phyloP scores from a whole-genome alignment of 2,113 vertebrate species.

The Nanorana parkeri region DNA sequence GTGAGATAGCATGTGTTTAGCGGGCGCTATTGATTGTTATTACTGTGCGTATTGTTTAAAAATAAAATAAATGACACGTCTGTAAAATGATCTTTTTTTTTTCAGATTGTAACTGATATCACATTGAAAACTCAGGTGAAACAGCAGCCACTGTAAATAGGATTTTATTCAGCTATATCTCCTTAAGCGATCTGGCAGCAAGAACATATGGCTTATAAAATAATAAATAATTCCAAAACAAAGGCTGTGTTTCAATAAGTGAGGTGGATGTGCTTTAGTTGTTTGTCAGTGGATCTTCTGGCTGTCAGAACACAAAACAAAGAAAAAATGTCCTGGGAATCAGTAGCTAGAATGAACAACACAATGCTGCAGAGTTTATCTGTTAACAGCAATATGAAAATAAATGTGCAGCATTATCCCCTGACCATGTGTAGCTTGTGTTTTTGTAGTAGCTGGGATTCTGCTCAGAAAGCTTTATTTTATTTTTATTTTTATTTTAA shows the following conservation, averaged over 20 bases:
- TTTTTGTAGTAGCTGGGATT: too few species aligned
- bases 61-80: constrained; percentile 37
- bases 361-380: too few species aligned
- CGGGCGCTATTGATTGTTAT: constrained; percentile 33
- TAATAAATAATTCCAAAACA: background rate
- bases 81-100: constrained; percentile 51
- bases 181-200: constrained; percentile 59
- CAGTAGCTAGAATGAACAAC: too few species aligned
- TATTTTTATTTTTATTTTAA: too few species aligned
- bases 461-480: too few species aligned
- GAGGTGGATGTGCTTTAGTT: background rate
- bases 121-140: constrained; percentile 2
- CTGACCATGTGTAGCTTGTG: too few species aligned
- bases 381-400: too few species aligned
- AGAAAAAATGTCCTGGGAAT: too few species aligned
- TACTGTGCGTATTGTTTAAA: constrained; percentile 38
- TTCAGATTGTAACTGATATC: constrained; percentile 35
- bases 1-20: constrained; percentile 32
- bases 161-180: constrained; percentile 26
- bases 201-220: constrained; percentile 65
- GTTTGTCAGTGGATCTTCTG: background rate
- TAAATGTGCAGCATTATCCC: too few species aligned
- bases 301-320: background rate
- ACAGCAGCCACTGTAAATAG: background rate
- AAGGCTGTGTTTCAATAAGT: background rate